Conservation (phyloP, 2,113 vertebrate species). For the Pygoscelis antarcticus region DNA sequence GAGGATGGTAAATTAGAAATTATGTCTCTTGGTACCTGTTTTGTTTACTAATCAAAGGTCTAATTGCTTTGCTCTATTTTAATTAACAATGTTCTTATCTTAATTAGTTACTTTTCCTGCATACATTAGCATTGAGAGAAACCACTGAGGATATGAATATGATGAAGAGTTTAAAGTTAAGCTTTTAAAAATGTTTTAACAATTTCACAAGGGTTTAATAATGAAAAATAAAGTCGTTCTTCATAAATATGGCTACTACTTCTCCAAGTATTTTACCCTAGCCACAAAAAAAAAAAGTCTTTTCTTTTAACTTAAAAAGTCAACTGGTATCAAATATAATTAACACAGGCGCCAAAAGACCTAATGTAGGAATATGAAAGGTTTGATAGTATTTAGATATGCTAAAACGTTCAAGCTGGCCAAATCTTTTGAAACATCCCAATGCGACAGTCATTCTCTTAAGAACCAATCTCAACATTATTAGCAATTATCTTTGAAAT, state of each 20-base stretch:
- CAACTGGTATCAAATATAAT: background rate
- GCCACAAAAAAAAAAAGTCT: background rate
- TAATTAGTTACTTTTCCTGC: slow-evolving; percentile 44
- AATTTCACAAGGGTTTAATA: background rate
- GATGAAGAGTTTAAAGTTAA: background rate
- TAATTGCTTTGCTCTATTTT: slow-evolving; percentile 58
- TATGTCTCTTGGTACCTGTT: background rate
- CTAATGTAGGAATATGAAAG: background rate
- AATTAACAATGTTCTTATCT: slow-evolving; percentile 47
- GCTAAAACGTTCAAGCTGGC: background rate
- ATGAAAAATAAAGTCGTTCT: background rate
- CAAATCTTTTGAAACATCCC: background rate
- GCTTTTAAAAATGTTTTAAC: background rate
- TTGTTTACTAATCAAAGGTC: slow-evolving; percentile 41
- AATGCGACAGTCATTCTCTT: background rate
- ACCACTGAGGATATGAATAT: background rate
- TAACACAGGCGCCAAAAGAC: background rate
- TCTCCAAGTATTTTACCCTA: background rate
- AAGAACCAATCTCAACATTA: background rate
- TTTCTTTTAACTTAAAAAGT: background rate
- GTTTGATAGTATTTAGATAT: background rate
- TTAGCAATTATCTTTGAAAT: background rate
- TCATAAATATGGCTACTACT: background rate
- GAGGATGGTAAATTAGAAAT: background rate
- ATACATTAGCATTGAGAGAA: background rate